These are phyloP conservation scores for Pygocentrus nattereri DNA, from an alignment of 2,797 vertebrate genomes.

Conservation along the genomic window DNA sequence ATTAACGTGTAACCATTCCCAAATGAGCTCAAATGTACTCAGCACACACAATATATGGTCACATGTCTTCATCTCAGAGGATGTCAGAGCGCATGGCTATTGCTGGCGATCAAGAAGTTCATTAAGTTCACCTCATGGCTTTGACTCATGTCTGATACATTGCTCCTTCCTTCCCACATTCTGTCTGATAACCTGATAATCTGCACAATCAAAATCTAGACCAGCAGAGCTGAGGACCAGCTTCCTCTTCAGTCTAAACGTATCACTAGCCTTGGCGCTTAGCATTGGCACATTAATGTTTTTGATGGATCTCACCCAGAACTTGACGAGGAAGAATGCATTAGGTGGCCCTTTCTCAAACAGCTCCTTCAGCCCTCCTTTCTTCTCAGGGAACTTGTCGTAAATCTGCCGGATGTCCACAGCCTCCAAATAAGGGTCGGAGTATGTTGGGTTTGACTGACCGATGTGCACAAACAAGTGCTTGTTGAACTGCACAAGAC, in stretches of 20 bases:
- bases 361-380: conserved; percentile 94
- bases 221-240: not conserved
- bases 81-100: conserved; percentile 9
- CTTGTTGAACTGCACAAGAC: conserved; percentile 86
- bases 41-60: conserved; percentile 9
- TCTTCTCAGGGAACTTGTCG: conserved; percentile 97
- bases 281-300: not conserved
- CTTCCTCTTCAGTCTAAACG: not conserved
- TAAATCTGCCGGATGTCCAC: conserved; percentile 97
- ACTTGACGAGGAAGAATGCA: conserved; percentile 96
- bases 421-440: conserved; percentile 91
- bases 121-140: conserved; percentile 1
- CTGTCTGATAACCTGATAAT: conserved; percentile 32
- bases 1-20: conserved; percentile 25
- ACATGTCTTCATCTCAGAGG: conserved; percentile 10
- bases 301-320: conserved; percentile 86
- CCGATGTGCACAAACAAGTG: conserved; percentile 96
- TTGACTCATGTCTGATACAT: not conserved
- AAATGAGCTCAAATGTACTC: conserved; percentile 26
- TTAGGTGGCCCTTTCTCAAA: conserved; percentile 92
- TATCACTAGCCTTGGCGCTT: not conserved
- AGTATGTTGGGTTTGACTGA: conserved; percentile 91
- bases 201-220: not conserved
- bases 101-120: conserved; percentile 5
- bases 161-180: not conserved